Evolutionary conservation across 2,888 invertebrate species (phyloP).

Genomic region (Pseudococcus jackbeardsleyi): DNA sequence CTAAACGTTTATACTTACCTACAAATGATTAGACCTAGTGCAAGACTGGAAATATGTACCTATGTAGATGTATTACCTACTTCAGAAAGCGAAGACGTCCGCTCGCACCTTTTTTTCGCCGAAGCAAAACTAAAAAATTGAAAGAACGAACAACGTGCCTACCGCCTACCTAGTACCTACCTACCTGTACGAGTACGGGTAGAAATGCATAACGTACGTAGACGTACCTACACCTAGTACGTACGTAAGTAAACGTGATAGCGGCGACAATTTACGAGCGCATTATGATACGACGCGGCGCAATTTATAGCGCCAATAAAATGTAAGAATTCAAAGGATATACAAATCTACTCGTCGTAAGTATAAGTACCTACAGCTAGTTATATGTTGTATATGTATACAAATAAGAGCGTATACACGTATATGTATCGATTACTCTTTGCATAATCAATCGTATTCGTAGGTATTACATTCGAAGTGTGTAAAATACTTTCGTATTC

Average conservation of each 20-base stretch:
- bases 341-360: not conserved
- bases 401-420: too few species aligned
- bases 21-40: too few species aligned
- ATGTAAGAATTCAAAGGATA: slow-evolving; percentile 57
- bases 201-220: not conserved
- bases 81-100: too few species aligned
- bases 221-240: too few species aligned
- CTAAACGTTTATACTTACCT: too few species aligned
- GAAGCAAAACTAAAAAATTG: not conserved
- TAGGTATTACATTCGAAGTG: slow-evolving; percentile 52
- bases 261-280: slow-evolving; percentile 61
- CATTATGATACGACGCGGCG: slow-evolving; percentile 60
- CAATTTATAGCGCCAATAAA: slow-evolving; percentile 63
- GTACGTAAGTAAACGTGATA: slow-evolving; percentile 54
- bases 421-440: slow-evolving; percentile 49
- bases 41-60: too few species aligned
- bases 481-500: slow-evolving; percentile 44
- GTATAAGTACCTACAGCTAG: too few species aligned
- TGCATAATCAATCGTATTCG: slow-evolving; percentile 30
- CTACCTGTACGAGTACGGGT: too few species aligned
- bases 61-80: too few species aligned
- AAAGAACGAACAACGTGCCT: too few species aligned
- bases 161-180: too few species aligned
- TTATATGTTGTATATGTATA: not conserved
- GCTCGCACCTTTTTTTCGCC: not conserved